phyloP scores from a whole-genome alignment of 2,797 vertebrate species.

The Dryobates pubescens region DNA sequence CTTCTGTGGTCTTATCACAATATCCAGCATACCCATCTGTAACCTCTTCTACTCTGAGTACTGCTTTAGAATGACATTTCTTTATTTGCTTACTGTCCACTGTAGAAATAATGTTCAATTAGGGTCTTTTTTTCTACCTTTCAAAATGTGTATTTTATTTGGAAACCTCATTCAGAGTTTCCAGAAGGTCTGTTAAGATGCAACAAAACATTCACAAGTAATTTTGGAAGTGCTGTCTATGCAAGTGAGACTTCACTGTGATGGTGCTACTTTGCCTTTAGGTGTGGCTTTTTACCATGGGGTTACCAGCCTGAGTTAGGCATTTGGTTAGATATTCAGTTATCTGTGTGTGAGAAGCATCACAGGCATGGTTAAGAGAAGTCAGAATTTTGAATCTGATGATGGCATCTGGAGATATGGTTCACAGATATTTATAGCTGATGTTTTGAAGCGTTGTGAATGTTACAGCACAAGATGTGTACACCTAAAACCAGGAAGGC shows the following conservation, averaged over 20 bases:
- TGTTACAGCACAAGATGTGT: not conserved
- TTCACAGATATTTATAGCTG: not conserved
- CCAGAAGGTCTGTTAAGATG: not conserved
- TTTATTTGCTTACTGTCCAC: not conserved
- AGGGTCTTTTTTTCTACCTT: fast-evolving
- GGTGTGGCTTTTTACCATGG: not conserved
- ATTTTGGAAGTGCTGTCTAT: not conserved
- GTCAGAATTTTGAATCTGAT: not conserved
- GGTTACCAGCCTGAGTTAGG: not conserved
- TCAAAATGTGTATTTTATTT: not conserved
- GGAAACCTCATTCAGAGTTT: not conserved
- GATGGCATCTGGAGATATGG: not conserved
- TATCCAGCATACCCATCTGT: not conserved
- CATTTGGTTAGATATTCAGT: not conserved
- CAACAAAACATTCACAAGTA: not conserved
- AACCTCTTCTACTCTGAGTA: not conserved
- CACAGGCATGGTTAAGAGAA: not conserved
- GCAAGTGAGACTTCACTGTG: not conserved
- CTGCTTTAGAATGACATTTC: not conserved
- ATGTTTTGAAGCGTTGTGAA: not conserved
- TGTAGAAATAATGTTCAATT: not conserved
- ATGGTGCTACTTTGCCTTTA: not conserved
- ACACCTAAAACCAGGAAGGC: not conserved
- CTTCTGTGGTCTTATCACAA: not conserved
- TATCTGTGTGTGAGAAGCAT: not conserved